A percentile compares a stretch with the other conserved stretches of the same genome.
phyloP scores from a whole-genome alignment of 2,888 invertebrate species.

The Phalera bucephala region DNA sequence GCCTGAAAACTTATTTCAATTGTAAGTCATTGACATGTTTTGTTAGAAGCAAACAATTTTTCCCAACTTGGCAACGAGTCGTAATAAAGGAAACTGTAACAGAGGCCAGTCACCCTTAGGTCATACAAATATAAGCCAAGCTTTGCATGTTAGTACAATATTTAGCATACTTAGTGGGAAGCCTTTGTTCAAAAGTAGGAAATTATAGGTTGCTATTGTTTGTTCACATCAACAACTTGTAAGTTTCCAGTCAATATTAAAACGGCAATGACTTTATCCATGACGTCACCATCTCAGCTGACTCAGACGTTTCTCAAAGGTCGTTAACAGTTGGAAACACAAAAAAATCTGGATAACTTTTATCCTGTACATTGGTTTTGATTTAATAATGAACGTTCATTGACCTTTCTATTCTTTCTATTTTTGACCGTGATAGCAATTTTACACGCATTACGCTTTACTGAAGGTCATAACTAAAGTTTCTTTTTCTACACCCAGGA shows the following conservation, averaged over 20 bases:
- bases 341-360: neutral
- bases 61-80: neutral
- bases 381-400: conserved; percentile 7
- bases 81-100: neutral
- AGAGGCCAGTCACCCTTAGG: neutral
- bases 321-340: neutral
- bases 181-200: neutral
- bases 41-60: neutral
- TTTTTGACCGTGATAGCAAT: conserved; percentile 7
- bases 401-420: conserved; percentile 12
- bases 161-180: neutral
- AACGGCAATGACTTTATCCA: neutral
- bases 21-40: too few relatives aligned
- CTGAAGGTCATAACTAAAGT: conserved; percentile 12
- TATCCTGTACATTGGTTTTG: neutral
- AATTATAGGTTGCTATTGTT: conserved; percentile 3
- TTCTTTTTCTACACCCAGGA: conserved; percentile 8
- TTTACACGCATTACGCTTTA: conserved; percentile 9
- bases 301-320: neutral
- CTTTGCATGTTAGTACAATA: neutral
- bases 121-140: neutral
- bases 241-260: neutral
- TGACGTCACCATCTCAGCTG: neutral
- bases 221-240: conserved; percentile 1
- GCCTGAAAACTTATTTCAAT: too few relatives aligned